Conservation (phyloP, 2,113 vertebrate species). For the Entomyzon cyanotis region DNA sequence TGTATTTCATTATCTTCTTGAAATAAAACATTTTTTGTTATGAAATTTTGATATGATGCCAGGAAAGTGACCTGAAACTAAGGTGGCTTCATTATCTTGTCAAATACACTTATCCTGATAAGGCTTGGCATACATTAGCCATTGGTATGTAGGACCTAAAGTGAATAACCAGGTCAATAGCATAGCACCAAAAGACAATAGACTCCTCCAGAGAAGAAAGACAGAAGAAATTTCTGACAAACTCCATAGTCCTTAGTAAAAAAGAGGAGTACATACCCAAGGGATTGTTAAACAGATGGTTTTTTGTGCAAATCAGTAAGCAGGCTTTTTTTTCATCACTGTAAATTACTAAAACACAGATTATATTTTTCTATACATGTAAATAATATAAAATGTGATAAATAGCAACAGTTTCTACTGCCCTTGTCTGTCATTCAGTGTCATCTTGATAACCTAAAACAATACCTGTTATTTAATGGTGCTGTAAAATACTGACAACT, state of each 20-base stretch:
- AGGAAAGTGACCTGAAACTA: neutral
- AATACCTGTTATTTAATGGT: neutral
- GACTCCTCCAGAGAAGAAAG: neutral
- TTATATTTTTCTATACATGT: neutral
- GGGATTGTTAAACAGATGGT: neutral
- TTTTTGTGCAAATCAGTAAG: neutral
- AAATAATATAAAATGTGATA: neutral
- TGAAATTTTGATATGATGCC: neutral
- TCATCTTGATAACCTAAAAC: neutral
- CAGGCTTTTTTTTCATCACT: neutral
- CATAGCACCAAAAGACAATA: neutral
- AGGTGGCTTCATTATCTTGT: neutral
- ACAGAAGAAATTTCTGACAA: neutral
- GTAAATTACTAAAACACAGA: neutral
- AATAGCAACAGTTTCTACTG: neutral
- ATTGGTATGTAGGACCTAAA: neutral
- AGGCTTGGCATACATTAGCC: neutral
- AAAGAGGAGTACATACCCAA: neutral
- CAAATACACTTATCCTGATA: neutral
- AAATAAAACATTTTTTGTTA: neutral
- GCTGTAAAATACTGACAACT: neutral
- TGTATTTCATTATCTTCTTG: neutral
- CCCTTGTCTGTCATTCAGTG: neutral
- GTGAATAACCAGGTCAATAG: neutral
- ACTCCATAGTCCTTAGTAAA: neutral